phyloP scores from a whole-genome alignment of 2,113 vertebrate species.

The Hippolais icterina region DNA sequence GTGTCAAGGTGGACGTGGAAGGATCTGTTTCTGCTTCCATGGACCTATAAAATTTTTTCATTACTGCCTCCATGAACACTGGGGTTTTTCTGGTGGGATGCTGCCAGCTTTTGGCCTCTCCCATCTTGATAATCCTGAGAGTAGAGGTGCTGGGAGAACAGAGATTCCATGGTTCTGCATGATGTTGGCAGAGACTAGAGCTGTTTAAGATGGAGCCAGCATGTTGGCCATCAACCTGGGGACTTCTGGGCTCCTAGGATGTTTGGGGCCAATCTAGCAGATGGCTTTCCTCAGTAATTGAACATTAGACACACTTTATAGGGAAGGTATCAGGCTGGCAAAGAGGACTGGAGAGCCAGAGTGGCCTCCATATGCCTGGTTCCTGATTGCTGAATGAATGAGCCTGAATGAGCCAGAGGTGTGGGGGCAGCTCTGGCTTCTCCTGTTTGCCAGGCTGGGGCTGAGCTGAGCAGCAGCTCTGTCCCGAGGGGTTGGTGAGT shows the following conservation, averaged over 20 bases:
- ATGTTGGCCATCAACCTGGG: not conserved
- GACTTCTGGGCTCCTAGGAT: not conserved
- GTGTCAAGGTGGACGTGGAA: fast-evolving
- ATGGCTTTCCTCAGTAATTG: not conserved
- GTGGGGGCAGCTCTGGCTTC: not conserved
- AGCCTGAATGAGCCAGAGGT: not conserved
- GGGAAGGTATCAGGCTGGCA: not conserved
- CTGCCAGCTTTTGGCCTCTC: not conserved
- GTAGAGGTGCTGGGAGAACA: not conserved
- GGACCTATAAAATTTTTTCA: not conserved
- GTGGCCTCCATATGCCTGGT: not conserved
- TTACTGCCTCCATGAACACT: not conserved
- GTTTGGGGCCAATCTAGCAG: not conserved
- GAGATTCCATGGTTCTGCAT: not conserved
- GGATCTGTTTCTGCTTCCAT: not conserved
- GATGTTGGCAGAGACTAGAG: not conserved
- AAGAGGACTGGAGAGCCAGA: not conserved
- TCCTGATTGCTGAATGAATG: not conserved
- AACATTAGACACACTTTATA: not conserved
- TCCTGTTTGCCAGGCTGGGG: not conserved
- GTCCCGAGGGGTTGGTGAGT: fast-evolving
- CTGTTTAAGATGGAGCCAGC: not conserved
- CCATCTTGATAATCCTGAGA: not conserved
- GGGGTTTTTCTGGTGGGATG: not conserved
- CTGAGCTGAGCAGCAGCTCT: not conserved